These are phyloP conservation scores for Arion vulgaris DNA, from an alignment of 1,140 invertebrate species.

Conservation along the genomic window DNA sequence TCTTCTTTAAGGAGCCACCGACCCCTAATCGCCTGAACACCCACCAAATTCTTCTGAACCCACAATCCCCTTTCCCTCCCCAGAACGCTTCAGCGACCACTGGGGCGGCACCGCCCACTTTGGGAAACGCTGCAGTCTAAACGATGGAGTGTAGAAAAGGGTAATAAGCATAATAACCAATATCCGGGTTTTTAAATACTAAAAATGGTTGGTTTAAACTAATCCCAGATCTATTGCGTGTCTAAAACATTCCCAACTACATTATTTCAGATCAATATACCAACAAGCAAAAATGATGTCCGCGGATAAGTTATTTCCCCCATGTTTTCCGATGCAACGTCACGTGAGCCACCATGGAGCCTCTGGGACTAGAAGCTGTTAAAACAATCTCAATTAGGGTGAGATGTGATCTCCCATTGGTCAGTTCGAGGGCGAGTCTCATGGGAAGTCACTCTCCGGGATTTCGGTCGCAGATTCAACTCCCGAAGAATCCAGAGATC, in stretches of 20 bases:
- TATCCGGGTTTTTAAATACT: too few relatives aligned
- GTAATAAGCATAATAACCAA: too few relatives aligned
- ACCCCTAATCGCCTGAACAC: too few relatives aligned
- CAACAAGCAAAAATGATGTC: not conserved
- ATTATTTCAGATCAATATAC: constrained; percentile 9
- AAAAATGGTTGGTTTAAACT: not conserved
- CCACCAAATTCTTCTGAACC: too few relatives aligned
- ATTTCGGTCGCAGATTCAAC: constrained; percentile 26
- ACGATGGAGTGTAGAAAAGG: too few relatives aligned
- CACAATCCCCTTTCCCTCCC: too few relatives aligned
- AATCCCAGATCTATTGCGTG: constrained; percentile 11
- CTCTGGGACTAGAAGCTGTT: constrained; percentile 20
- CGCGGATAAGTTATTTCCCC: not conserved
- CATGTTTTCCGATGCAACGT: not conserved
- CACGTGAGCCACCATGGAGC: constrained; percentile 10
- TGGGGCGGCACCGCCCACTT: too few relatives aligned
- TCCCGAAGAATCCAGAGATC: constrained; percentile 20
- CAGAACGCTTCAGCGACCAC: too few relatives aligned
- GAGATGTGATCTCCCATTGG: constrained; percentile 26
- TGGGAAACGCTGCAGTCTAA: too few relatives aligned
- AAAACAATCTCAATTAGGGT: constrained; percentile 28
- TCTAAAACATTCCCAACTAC: constrained; percentile 6
- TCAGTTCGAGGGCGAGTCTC: constrained; percentile 14
- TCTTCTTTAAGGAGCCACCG: too few relatives aligned
- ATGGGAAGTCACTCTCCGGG: constrained; percentile 23